Base-by-base conservation (phyloP, 2,113 vertebrate species). In the Varanus salvator region DNA sequence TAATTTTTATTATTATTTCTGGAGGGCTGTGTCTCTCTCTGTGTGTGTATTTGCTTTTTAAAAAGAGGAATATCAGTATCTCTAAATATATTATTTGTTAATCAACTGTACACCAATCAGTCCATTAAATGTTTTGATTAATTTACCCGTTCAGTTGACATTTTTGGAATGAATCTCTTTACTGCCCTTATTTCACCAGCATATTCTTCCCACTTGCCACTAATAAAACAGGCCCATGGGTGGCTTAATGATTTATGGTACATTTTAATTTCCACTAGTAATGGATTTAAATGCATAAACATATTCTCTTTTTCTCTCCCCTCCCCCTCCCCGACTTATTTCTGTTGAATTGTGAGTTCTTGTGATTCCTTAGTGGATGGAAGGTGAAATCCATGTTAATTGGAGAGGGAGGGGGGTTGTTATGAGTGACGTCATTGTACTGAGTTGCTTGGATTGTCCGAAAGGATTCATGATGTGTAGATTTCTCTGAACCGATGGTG, bases 381-480 rank as follows among this genome's bases (percentile, higher is more conserved):
- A 21, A 72, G 8, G 27, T 74, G 83, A 91, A 83, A 80, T 80
- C 90, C 86, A 21, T 85, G 76, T 80, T 85, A 84, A 17, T 57
- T 60, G 52, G 38, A 31, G 5, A 15, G 6, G 21, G 23, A 6
- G 2, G 29, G 27, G 82, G 31, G 48, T 74, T 4, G 38, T 0
- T 85, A 1, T 74, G 64, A 3, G 69, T 94, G 95, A 95, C 87
- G 69, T 96, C 95, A 96, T 15, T 66, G 9, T 87, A 6, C 34
- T 50, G 19, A 85, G 25, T 84, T 77, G 66, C 48, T 34, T 80
- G 80, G 44, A 80, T 87, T 89, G 66, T 93, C 87, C 95, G 60
- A 93, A 97, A 90, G 96, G 96, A 96, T 96, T 96, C 96, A 96
- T 96, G 95, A 88, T 95, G 96, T 97, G 97, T 95, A 91, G 93